A percentile compares a stretch with the other conserved stretches of the same genome.
Evolutionary conservation across 1,140 invertebrate species (phyloP).

Genomic region (Bilobella aurantiaca): DNA sequence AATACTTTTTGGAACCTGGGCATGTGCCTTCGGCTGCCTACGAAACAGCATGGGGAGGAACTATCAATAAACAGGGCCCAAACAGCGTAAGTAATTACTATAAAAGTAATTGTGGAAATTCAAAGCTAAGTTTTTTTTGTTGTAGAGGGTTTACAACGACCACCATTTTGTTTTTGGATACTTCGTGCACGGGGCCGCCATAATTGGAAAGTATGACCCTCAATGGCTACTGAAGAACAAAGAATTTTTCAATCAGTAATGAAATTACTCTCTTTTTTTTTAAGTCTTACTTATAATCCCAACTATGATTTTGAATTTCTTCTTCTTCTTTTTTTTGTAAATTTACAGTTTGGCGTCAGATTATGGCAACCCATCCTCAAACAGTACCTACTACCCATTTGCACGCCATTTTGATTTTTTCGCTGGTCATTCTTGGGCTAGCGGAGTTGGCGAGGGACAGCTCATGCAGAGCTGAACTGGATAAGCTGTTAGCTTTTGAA

Average conservation of each 20-base stretch:
- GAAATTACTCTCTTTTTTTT: background rate
- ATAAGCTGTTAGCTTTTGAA: too few species aligned
- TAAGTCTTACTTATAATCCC: background rate
- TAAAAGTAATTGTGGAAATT: slow-evolving; percentile 19
- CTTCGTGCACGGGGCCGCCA: slow-evolving; percentile 10
- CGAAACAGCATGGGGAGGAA: slow-evolving; percentile 29
- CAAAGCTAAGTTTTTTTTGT: background rate
- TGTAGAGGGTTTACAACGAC: slow-evolving; percentile 26
- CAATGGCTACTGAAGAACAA: slow-evolving; percentile 1
- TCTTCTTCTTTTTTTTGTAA: too few species aligned
- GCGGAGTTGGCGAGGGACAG: too few species aligned
- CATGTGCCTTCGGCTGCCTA: slow-evolving; percentile 17
- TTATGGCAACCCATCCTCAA: background rate
- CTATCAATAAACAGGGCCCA: slow-evolving; percentile 27
- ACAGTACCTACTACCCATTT: background rate
- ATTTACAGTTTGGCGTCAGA: background rate
- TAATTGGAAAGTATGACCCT: slow-evolving; percentile 11
- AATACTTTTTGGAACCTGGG: slow-evolving; percentile 18
- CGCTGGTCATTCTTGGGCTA: too few species aligned
- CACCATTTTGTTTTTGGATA: slow-evolving; percentile 22
- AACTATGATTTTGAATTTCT: background rate
- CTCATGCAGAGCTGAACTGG: too few species aligned
- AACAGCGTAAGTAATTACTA: slow-evolving; percentile 30
- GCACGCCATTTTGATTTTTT: background rate
- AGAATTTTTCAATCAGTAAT: slow-evolving; percentile 15